These are phyloP conservation scores for Danio albolineatus DNA, from an alignment of 2,797 vertebrate genomes.

Conservation along the genomic window DNA sequence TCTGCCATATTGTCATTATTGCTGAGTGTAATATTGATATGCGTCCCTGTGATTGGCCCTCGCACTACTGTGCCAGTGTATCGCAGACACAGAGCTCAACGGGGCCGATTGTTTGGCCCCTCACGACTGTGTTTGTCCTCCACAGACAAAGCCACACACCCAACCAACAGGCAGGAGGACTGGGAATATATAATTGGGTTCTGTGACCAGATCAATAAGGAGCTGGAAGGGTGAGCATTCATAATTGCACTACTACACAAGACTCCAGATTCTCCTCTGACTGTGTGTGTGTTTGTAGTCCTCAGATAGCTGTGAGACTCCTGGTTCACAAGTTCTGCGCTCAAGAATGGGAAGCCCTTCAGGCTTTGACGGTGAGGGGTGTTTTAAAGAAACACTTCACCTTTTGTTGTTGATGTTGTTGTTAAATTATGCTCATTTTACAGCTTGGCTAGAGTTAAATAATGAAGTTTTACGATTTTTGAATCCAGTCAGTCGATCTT, in stretches of 20 bases:
- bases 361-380: slow-evolving; percentile 91
- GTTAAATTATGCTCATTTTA: too few relatives aligned
- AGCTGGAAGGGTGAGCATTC: slow-evolving; percentile 90
- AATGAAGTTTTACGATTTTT: too few relatives aligned
- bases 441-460: too few relatives aligned
- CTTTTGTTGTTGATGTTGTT: too few relatives aligned
- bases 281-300: slow-evolving; percentile 75
- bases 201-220: slow-evolving; percentile 98
- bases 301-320: slow-evolving; percentile 92
- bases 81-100: slow-evolving; percentile 18
- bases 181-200: slow-evolving; percentile 99
- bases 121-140: slow-evolving; percentile 18
- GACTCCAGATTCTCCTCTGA: background rate
- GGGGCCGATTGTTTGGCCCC: background rate
- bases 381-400: too few relatives aligned
- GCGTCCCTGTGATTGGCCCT: slow-evolving; percentile 9
- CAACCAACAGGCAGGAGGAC: slow-evolving; percentile 95
- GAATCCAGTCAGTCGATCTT: too few relatives aligned
- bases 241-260: background rate
- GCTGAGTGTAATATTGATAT: background rate
- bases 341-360: slow-evolving; percentile 97
- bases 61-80: slow-evolving; percentile 20
- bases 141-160: slow-evolving; percentile 97
- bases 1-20: background rate
- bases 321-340: slow-evolving; percentile 96